Conservation (phyloP, 2,888 invertebrate species). For the Sphecodes monilicornis region DNA sequence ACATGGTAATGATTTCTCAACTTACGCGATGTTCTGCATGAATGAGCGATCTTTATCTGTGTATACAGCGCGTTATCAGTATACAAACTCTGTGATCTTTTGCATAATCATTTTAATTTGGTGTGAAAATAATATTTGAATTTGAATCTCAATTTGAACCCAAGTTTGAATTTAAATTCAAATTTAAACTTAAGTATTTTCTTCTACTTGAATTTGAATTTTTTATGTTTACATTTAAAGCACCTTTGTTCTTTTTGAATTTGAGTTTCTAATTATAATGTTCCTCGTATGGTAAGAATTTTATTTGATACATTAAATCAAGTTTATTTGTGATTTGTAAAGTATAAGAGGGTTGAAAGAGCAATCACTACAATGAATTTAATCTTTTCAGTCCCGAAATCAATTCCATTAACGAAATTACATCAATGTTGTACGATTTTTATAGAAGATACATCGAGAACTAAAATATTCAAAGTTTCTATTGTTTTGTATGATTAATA, state of each 20-base stretch:
- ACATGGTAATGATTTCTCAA: neutral
- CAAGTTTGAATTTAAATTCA: neutral
- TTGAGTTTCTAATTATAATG: neutral
- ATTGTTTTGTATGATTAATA: neutral
- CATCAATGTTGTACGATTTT: neutral
- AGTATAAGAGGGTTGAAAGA: neutral
- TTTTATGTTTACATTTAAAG: neutral
- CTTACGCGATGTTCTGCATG: neutral
- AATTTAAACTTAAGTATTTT: neutral
- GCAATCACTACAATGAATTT: neutral
- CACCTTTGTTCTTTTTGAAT: neutral
- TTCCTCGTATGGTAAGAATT: neutral
- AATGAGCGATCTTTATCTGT: neutral
- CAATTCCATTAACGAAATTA: neutral
- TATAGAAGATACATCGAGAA: neutral
- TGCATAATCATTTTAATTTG: neutral
- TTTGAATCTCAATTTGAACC: neutral
- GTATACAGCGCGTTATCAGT: neutral
- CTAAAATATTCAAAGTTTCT: neutral
- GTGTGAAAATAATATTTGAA: neutral
- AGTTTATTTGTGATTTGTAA: neutral
- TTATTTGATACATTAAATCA: neutral
- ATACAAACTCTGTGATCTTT: too few species aligned
- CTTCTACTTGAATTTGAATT: neutral
- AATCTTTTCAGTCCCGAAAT: neutral